These are phyloP conservation scores for Spheniscus humboldti DNA, from an alignment of 2,797 vertebrate genomes.

Conservation along the genomic window DNA sequence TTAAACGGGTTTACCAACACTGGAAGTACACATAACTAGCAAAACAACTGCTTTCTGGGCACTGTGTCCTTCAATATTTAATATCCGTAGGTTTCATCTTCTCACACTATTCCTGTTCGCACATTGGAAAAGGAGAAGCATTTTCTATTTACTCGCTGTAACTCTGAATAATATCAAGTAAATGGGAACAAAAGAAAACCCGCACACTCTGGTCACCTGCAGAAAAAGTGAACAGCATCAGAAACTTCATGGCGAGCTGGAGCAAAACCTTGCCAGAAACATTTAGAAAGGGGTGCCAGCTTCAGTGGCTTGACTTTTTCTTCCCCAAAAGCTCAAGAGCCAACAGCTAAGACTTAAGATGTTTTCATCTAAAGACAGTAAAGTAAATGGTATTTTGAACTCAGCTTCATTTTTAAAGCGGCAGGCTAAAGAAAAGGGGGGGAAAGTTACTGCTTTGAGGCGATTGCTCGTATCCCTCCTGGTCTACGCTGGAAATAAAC, in stretches of 20 bases:
- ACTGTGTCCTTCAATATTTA: background rate
- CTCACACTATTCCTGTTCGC: background rate
- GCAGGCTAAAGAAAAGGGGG: background rate
- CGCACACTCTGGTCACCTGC: background rate
- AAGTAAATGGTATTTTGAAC: background rate
- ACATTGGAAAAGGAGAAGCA: background rate
- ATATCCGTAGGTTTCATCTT: background rate
- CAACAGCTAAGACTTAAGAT: background rate
- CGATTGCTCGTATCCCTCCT: background rate
- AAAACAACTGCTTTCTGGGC: background rate
- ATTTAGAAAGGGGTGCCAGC: background rate
- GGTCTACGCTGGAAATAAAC: background rate
- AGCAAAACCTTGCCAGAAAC: background rate
- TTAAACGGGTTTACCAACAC: background rate
- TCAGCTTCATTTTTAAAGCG: background rate
- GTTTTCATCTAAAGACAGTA: background rate
- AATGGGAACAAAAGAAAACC: background rate
- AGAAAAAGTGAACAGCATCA: background rate
- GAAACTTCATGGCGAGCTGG: background rate
- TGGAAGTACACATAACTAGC: background rate
- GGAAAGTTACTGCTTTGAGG: background rate
- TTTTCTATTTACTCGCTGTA: background rate
- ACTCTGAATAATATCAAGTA: background rate
- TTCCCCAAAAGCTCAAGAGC: background rate
- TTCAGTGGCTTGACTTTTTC: background rate